Conservation (phyloP, 1,140 invertebrate genomes). For the Trypoxylus dichotomus region DNA sequence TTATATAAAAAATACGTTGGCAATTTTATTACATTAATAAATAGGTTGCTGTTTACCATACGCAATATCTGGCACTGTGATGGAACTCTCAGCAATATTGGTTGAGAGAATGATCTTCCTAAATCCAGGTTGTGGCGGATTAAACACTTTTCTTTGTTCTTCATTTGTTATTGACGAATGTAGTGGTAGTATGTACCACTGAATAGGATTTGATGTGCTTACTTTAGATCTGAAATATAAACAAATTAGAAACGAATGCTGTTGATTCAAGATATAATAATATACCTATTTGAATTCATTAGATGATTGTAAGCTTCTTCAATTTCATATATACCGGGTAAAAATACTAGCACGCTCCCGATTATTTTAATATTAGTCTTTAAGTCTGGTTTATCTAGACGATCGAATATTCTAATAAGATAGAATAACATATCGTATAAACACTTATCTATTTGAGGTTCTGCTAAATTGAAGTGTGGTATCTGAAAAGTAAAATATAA, state of each 20-base stretch:
- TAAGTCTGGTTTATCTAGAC: constrained; percentile 62
- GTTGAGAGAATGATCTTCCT: constrained; percentile 92
- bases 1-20: too few species aligned
- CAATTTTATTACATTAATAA: too few species aligned
- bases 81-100: constrained; percentile 96
- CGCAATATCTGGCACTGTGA: constrained; percentile 91
- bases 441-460: constrained; percentile 58
- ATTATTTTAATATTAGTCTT: constrained; percentile 43
- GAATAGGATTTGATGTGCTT: constrained; percentile 1
- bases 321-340: constrained; percentile 86
- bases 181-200: constrained; percentile 64
- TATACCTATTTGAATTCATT: background rate
- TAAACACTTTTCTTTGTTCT: constrained; percentile 75
- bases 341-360: constrained; percentile 80
- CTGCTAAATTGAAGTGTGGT: constrained; percentile 54
- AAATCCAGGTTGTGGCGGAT: constrained; percentile 55
- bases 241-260: background rate
- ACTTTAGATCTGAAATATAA: background rate
- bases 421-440: constrained; percentile 64
- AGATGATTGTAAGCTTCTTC: constrained; percentile 59
- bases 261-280: background rate
- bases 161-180: constrained; percentile 70
- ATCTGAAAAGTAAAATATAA: constrained; percentile 51
- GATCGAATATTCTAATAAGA: constrained; percentile 72
- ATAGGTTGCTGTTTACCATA: constrained; percentile 64